These are phyloP conservation scores for Corvus cornix DNA, from an alignment of 2,113 vertebrate genomes.

Conservation along the genomic window DNA sequence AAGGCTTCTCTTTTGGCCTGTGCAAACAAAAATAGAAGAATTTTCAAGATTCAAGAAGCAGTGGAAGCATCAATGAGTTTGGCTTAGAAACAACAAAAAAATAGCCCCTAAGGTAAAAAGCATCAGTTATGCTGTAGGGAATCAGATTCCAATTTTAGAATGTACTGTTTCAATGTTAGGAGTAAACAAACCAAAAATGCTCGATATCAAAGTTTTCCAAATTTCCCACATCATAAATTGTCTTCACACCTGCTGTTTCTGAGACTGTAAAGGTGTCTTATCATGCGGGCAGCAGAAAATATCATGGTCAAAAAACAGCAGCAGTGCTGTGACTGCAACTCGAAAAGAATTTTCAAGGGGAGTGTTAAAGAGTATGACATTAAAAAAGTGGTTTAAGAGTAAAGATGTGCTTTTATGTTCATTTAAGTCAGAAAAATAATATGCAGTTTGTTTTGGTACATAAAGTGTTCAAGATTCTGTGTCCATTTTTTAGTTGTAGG, in stretches of 20 bases:
- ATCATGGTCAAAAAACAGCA: background rate
- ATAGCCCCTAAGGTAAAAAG: background rate
- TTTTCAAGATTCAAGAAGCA: background rate
- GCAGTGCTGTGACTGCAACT: background rate
- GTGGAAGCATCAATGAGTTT: background rate
- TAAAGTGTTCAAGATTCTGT: background rate
- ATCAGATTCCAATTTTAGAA: background rate
- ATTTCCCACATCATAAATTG: background rate
- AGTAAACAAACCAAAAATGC: background rate
- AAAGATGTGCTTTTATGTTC: background rate
- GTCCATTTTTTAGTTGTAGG: background rate
- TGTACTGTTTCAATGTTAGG: background rate
- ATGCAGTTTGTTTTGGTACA: background rate
- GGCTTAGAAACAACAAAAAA: background rate
- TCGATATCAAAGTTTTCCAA: background rate
- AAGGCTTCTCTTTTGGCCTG: background rate
- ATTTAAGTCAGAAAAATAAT: background rate
- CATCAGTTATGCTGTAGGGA: background rate
- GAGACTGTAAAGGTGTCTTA: background rate
- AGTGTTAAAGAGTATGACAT: background rate
- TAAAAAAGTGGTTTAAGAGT: background rate
- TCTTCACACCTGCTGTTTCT: background rate
- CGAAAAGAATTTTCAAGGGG: slow-evolving; percentile 6
- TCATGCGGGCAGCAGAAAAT: background rate
- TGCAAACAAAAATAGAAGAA: background rate